phyloP scores from a whole-genome alignment of 1,140 invertebrate species.

The Bacillus rossius region DNA sequence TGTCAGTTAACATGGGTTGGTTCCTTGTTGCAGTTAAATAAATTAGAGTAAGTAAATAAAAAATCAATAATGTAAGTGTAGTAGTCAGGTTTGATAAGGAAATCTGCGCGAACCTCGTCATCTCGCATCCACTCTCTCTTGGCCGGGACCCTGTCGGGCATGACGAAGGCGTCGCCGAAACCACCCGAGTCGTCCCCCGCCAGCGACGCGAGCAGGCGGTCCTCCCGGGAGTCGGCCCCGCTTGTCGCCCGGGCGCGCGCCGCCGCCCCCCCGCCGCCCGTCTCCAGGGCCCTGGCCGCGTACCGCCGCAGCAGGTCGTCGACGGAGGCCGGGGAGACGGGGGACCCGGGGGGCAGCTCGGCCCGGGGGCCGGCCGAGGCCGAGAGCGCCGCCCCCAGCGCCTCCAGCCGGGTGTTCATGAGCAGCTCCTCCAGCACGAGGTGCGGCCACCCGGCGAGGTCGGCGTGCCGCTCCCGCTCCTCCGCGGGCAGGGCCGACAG shows the following conservation, averaged over 20 bases:
- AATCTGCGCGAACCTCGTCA: slow-evolving; percentile 49
- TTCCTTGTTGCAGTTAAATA: too few species aligned
- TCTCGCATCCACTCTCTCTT: slow-evolving; percentile 65
- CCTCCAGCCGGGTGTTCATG: slow-evolving; percentile 69
- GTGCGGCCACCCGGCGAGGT: slow-evolving; percentile 58
- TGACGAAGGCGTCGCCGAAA: slow-evolving; percentile 47
- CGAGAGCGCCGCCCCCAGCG: slow-evolving; percentile 49
- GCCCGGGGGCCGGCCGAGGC: slow-evolving; percentile 21
- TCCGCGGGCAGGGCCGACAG: slow-evolving; percentile 48
- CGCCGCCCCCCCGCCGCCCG: slow-evolving; percentile 49
- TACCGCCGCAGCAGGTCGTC: slow-evolving; percentile 63
- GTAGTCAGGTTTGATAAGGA: too few species aligned
- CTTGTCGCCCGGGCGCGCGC: slow-evolving; percentile 35
- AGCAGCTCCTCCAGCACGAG: slow-evolving; percentile 66
- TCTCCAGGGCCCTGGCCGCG: slow-evolving; percentile 65
- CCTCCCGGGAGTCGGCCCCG: not conserved
- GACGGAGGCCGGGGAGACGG: slow-evolving; percentile 45
- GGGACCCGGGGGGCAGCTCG: slow-evolving; percentile 20
- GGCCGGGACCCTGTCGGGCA: slow-evolving; percentile 56
- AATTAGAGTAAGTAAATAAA: too few species aligned
- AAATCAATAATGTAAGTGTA: too few species aligned
- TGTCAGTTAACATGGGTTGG: too few species aligned
- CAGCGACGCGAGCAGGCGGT: not conserved
- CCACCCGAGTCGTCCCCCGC: not conserved
- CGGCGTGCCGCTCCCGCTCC: slow-evolving; percentile 52